Evolutionary conservation across 2,113 vertebrate species (phyloP).

Genomic region (Hypomesus transpacificus): DNA sequence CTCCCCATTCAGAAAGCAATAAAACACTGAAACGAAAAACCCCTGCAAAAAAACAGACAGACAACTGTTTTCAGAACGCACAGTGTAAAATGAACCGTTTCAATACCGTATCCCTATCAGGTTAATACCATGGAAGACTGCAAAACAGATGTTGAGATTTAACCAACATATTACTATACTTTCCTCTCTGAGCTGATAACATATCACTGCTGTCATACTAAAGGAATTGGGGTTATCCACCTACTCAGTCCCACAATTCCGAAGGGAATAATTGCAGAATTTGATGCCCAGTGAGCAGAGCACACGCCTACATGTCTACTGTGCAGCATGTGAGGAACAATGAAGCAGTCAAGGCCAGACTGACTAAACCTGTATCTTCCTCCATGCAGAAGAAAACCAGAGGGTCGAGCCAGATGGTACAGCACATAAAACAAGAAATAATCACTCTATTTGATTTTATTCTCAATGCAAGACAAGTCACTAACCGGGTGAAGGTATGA

Average conservation of each 20-base stretch:
- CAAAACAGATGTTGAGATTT: too few species aligned
- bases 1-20: constrained; percentile 99
- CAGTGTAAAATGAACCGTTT: not conserved
- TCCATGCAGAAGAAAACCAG: not conserved
- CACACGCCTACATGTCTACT: constrained; percentile 30
- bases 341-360: constrained; percentile 14
- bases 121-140: not conserved
- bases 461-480: too few species aligned
- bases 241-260: constrained; percentile 13
- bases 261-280: not conserved
- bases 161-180: too few species aligned
- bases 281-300: constrained; percentile 22
- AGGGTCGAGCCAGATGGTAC: not conserved
- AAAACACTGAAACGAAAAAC: constrained; percentile 98
- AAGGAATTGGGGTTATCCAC: not conserved
- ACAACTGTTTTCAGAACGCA: constrained; percentile 19
- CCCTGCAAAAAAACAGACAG: constrained; percentile 76
- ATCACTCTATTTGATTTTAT: not conserved
- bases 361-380: constrained; percentile 21
- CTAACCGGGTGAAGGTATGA: too few species aligned
- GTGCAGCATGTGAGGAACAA: constrained; percentile 36
- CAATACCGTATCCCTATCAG: not conserved
- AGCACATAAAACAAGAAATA: not conserved
- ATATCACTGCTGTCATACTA: not conserved
- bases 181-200: not conserved